Evolutionary conservation across 2,888 invertebrate species (phyloP).

Genomic region (Cyclophora punctaria): DNA sequence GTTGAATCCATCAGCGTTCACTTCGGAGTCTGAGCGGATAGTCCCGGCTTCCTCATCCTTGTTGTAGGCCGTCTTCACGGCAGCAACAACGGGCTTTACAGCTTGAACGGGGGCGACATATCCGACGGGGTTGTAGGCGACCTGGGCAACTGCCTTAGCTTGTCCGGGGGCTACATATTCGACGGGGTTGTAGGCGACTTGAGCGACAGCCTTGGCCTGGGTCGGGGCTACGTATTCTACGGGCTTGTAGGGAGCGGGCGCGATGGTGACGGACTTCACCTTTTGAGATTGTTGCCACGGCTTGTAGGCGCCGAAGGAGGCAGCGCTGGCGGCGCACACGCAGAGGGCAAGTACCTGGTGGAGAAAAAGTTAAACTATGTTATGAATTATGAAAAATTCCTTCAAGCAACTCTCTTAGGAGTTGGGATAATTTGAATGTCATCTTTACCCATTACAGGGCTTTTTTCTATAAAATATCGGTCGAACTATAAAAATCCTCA

Average conservation of each 20-base stretch:
- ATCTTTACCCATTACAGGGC: no score
- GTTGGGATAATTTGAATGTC: no score
- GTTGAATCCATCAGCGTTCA: constrained; percentile 27
- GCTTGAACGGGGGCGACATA: constrained; percentile 3
- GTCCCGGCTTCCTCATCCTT: constrained; percentile 25
- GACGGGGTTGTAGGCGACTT: constrained; percentile 2
- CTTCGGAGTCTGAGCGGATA: constrained; percentile 26
- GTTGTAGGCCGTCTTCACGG: constrained; percentile 6
- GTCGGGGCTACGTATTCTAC: constrained; percentile 1
- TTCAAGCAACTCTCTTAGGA: no score
- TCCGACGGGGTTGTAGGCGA: neutral
- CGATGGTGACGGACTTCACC: constrained; percentile 11
- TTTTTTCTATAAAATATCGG: no score
- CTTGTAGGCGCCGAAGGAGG: constrained; percentile 11
- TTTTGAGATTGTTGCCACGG: constrained; percentile 8
- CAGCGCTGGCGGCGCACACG: constrained; percentile 37
- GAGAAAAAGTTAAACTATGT: neutral
- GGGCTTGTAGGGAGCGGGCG: constrained; percentile 2
- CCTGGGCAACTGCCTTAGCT: constrained; percentile 7
- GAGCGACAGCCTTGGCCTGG: constrained; percentile 3
- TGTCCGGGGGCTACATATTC: constrained; percentile 2
- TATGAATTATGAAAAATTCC: neutral
- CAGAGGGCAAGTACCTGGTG: constrained; percentile 34
- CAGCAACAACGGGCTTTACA: constrained; percentile 2
- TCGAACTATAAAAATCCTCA: no score